Conservation (phyloP, 2,113 vertebrate genomes). For the Orthonyx spaldingii region DNA sequence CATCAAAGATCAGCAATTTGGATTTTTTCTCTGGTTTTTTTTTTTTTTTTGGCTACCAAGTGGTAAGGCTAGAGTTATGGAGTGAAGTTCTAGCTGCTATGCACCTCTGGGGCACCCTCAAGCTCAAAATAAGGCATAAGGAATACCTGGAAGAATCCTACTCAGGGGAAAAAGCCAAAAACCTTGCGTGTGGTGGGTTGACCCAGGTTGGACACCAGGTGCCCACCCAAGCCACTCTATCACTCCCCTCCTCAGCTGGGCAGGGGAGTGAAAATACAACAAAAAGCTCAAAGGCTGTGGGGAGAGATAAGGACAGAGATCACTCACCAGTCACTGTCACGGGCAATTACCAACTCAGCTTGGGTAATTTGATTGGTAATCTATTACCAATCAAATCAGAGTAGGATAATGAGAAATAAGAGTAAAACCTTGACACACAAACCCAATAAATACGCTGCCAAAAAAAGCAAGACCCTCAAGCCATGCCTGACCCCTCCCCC, state of each 20-base stretch:
- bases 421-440: background rate
- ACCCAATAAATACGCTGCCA: background rate
- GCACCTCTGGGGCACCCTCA: background rate
- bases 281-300: background rate
- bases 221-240: background rate
- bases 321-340: background rate
- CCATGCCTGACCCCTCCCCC: background rate
- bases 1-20: background rate
- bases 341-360: background rate
- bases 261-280: background rate
- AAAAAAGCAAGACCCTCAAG: background rate
- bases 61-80: background rate
- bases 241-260: background rate
- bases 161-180: background rate
- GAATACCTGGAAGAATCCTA: background rate
- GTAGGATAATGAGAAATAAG: background rate
- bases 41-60: background rate
- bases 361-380: background rate
- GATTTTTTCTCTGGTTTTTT: no score
- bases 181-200: background rate
- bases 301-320: background rate
- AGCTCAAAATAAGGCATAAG: background rate
- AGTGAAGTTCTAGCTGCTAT: background rate
- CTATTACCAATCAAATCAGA: background rate
- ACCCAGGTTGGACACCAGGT: background rate